Conservation (phyloP, 2,797 vertebrate species). For the Takifugu ocellatus region DNA sequence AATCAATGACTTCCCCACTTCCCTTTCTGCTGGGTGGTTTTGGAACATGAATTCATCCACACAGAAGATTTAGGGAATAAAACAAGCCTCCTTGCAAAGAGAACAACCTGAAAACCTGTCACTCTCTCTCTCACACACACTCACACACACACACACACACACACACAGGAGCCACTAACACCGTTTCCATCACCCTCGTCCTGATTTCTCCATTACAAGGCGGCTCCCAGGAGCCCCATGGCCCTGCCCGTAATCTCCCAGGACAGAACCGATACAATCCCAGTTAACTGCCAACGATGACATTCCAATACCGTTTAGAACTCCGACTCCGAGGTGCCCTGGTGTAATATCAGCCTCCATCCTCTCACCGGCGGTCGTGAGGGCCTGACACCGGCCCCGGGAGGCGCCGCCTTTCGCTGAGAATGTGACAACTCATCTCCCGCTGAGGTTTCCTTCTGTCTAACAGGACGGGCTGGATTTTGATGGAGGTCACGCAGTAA, state of each 20-base stretch:
- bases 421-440: not conserved
- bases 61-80: slow-evolving; percentile 36
- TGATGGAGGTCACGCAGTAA: slow-evolving; percentile 3
- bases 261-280: slow-evolving; percentile 34
- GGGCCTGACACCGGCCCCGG: slow-evolving; percentile 19
- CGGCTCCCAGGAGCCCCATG: slow-evolving; percentile 8
- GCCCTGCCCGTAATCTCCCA: slow-evolving; percentile 43
- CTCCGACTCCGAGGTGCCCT: slow-evolving; percentile 14
- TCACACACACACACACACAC: not conserved
- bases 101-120: slow-evolving; percentile 5
- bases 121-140: not conserved
- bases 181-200: slow-evolving; percentile 19
- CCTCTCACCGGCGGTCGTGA: slow-evolving; percentile 7
- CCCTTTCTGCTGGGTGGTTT: slow-evolving; percentile 21
- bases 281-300: slow-evolving; percentile 37
- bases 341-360: slow-evolving; percentile 11
- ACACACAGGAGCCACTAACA: slow-evolving; percentile 12
- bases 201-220: slow-evolving; percentile 33
- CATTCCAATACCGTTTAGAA: slow-evolving; percentile 17
- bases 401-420: slow-evolving; percentile 14
- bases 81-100: slow-evolving; percentile 20
- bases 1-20: slow-evolving; percentile 12
- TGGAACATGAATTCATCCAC: slow-evolving; percentile 21
- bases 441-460: not conserved
- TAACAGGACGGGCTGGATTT: not conserved